A percentile compares a stretch with the other conserved stretches of the same genome.
These are phyloP conservation scores for Stigmatopora argus DNA, from an alignment of 2,113 vertebrate species.

Conservation along the genomic window DNA sequence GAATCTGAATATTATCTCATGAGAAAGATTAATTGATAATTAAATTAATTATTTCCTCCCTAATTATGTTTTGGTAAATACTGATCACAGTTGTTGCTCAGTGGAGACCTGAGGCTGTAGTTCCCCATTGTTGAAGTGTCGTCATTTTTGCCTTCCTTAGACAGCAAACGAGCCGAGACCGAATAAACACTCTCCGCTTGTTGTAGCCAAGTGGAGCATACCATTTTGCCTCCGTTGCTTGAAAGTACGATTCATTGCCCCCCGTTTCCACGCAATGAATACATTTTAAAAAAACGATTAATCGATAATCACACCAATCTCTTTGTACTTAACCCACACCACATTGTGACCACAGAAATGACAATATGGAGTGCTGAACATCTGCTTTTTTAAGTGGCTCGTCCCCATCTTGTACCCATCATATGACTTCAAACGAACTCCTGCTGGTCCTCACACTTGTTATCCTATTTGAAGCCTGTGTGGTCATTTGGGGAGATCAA, in stretches of 20 bases:
- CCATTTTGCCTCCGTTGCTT: not conserved
- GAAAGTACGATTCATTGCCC: not conserved
- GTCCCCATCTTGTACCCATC: not conserved
- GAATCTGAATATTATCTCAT: too few species aligned
- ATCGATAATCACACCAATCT: not conserved
- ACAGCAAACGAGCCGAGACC: not conserved
- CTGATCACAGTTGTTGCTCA: not conserved
- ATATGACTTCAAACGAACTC: not conserved
- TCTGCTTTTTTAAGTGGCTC: not conserved
- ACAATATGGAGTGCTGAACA: not conserved
- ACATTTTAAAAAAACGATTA: not conserved
- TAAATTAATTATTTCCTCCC: too few species aligned
- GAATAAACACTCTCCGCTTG: not conserved
- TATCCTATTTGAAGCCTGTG: slow-evolving; percentile 3
- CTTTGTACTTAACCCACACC: not conserved
- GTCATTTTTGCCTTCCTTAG: not conserved
- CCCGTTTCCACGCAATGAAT: not conserved
- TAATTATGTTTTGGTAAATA: too few species aligned
- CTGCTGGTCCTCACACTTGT: slow-evolving; percentile 21
- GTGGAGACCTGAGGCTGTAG: not conserved
- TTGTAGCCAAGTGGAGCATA: not conserved
- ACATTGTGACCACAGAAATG: not conserved
- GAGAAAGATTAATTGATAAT: too few species aligned
- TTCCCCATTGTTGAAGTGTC: not conserved
- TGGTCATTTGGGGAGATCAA: slow-evolving; percentile 19